These are phyloP conservation scores for Criorhina ranunculi DNA, from an alignment of 2,888 invertebrate species.

Conservation along the genomic window DNA sequence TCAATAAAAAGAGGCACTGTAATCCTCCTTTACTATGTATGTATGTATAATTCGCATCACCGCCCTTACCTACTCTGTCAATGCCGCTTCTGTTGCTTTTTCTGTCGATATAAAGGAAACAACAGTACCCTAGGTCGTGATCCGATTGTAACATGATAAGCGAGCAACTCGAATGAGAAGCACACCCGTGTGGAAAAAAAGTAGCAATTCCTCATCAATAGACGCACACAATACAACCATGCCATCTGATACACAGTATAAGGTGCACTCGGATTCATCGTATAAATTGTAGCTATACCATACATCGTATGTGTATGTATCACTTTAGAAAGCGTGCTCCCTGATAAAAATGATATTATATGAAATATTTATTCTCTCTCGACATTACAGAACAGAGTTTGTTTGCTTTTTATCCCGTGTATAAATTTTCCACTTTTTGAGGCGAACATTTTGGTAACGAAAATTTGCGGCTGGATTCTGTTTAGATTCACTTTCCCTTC, in stretches of 20 bases:
- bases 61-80: constrained; percentile 3
- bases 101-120: constrained; percentile 37
- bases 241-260: constrained; percentile 3
- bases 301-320: constrained; percentile 8
- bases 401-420: constrained; percentile 54
- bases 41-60: not conserved
- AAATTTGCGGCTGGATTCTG: constrained; percentile 65
- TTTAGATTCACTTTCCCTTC: constrained; percentile 57
- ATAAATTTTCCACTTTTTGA: constrained; percentile 34
- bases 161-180: constrained; percentile 44
- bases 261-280: constrained; percentile 9
- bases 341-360: constrained; percentile 62
- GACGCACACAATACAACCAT: constrained; percentile 21
- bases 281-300: not conserved
- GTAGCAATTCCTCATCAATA: constrained; percentile 63
- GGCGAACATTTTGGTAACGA: constrained; percentile 46
- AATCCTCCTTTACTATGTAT: constrained; percentile 19
- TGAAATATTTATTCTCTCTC: not conserved
- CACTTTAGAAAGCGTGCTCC: constrained; percentile 44
- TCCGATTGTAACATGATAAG: constrained; percentile 66
- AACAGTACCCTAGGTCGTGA: constrained; percentile 54
- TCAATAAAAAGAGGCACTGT: constrained; percentile 63
- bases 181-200: constrained; percentile 38
- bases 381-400: constrained; percentile 17
- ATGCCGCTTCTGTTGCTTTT: constrained; percentile 9